Conservation (phyloP, 2,113 vertebrate genomes). For the Corydoras sp. region DNA sequence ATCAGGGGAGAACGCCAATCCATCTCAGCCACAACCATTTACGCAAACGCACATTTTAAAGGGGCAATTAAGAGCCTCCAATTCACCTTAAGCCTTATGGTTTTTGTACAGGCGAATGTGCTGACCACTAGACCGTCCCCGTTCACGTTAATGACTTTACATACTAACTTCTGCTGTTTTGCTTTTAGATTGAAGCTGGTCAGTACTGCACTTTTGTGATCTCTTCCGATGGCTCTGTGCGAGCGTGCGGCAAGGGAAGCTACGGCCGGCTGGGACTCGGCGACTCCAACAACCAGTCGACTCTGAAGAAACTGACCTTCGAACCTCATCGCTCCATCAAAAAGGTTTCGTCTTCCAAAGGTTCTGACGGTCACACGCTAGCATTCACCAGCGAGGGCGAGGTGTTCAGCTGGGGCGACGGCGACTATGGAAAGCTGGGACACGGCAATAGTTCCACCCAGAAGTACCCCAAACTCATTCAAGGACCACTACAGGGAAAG, state of each 20-base stretch:
- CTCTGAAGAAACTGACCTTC: slow-evolving; percentile 71
- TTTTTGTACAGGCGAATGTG: too few relatives aligned
- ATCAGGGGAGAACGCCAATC: too few relatives aligned
- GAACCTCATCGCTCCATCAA: slow-evolving; percentile 71
- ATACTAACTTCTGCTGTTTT: background rate
- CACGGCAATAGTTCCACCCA: slow-evolving; percentile 74
- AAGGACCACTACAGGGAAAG: slow-evolving; percentile 68
- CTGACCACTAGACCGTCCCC: too few relatives aligned
- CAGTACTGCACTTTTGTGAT: slow-evolving; percentile 76
- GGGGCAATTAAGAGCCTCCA: too few relatives aligned
- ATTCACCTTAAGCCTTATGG: too few relatives aligned
- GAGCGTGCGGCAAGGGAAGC: slow-evolving; percentile 75
- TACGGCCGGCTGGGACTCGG: slow-evolving; percentile 73
- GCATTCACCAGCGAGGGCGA: slow-evolving; percentile 72
- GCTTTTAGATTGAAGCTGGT: slow-evolving; percentile 69
- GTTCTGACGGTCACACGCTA: slow-evolving; percentile 73
- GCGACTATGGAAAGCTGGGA: slow-evolving; percentile 74
- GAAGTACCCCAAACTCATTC: slow-evolving; percentile 76
- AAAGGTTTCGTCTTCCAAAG: slow-evolving; percentile 74
- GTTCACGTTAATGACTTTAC: too few relatives aligned
- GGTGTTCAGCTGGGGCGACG: slow-evolving; percentile 76
- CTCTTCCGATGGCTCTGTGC: slow-evolving; percentile 69
- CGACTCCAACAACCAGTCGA: slow-evolving; percentile 75
- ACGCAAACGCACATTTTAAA: too few relatives aligned
- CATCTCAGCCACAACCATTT: too few relatives aligned